Percentiles rank a stretch among this genome's conserved stretches.
These are phyloP conservation scores for Agrotis clavis DNA, from an alignment of 2,888 invertebrate species.

Conservation along the genomic window DNA sequence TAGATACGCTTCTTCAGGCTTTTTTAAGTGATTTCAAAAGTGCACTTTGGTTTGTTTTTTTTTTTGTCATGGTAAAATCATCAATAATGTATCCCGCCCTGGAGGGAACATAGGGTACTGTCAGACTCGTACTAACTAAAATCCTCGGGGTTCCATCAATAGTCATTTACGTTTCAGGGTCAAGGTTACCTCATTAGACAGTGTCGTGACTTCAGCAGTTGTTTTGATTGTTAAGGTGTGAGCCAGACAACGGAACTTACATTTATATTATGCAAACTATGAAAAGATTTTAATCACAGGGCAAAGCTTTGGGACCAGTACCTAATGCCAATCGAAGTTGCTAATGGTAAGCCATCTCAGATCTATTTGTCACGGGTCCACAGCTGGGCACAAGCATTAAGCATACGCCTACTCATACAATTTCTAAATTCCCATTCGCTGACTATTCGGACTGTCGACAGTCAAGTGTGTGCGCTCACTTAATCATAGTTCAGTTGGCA, in stretches of 20 bases:
- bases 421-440: constrained; percentile 34
- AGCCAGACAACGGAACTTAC: too few relatives aligned
- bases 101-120: too few relatives aligned
- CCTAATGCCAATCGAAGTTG: not conserved
- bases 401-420: constrained; percentile 17
- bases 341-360: constrained; percentile 7
- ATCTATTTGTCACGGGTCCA: constrained; percentile 22
- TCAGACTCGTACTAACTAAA: too few relatives aligned
- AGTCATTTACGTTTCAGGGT: too few relatives aligned
- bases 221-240: too few relatives aligned
- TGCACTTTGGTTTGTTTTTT: not conserved
- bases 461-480: constrained; percentile 28
- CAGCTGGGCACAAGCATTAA: constrained; percentile 24
- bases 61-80: not conserved
- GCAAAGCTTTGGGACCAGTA: not conserved
- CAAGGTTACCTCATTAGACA: too few relatives aligned
- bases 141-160: too few relatives aligned
- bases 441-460: constrained; percentile 33
- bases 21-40: not conserved
- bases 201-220: too few relatives aligned
- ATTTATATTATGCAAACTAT: too few relatives aligned
- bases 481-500: constrained; percentile 56
- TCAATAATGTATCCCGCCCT: too few relatives aligned
- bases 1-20: not conserved
- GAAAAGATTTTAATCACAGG: not conserved